Base-by-base conservation (phyloP, 2,113 vertebrate species). In the Chaetodon auriga region DNA sequence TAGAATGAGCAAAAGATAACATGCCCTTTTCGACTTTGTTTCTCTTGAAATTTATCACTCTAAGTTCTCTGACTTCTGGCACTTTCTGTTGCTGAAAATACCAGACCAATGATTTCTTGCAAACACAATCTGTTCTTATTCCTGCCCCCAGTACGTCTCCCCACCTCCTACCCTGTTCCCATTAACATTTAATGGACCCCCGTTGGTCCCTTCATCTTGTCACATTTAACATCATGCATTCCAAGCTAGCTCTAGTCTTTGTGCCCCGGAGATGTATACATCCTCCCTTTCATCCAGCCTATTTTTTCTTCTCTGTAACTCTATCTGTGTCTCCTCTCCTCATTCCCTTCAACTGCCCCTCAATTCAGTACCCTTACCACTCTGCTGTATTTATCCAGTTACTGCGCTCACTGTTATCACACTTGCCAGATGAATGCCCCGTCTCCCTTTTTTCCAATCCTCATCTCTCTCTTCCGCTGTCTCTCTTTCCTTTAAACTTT, bases 101-200 rank as follows among this genome's bases (percentile, higher is more conserved):
- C 79, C 60, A 85, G 63, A 76, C 51, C 25, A 41, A 70, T 70
- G 64, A 88, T 84, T 85, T 85, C 49, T 74, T 11, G 9, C 75
- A 86, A 80, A 90, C 74, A 89, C 69, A 82, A 76, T 90, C 82
- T 88, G 75, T 69, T 84, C 76, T 83, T 83, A 86, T 75, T 88
- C 51, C 49, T 88, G 75, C 62, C 70, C 74, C 68, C 21, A 48
- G 65, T 69, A 53, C 9, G 45, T 51, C 85, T 78, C 49, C 51
- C 68, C 41, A 73, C 68, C 82, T n/a, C 41, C 70, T 23, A 71
- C 78, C 82, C 60, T 69, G 74, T 83, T 83, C 63, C 63, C 68
- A 92, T 92, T 92, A 92, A 86, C 83, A 86, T 90, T 91, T 92
- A 92, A 92, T 92, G 80, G 83, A 80, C 43, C 77, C 76, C 68